phyloP scores from a whole-genome alignment of 1,140 invertebrate species.

The Dermatophagoides farinae region DNA sequence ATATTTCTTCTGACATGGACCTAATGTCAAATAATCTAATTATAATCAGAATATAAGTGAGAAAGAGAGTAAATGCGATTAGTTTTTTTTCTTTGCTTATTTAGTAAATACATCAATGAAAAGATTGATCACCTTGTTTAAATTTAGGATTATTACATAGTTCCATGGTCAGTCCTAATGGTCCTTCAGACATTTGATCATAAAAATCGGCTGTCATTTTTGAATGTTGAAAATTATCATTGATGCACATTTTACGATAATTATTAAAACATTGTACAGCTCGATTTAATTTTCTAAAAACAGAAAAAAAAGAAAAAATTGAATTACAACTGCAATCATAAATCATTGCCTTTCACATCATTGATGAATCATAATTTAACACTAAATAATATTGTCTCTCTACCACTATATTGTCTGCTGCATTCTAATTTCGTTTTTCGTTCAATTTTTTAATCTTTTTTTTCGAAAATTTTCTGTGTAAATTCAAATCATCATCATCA shows the following conservation, averaged over 20 bases:
- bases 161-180: slow-evolving; percentile 1
- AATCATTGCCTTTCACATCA: too few relatives aligned
- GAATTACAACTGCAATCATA: neutral
- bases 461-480: too few relatives aligned
- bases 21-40: slow-evolving; percentile 7
- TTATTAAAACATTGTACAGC: neutral
- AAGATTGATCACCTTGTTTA: slow-evolving; percentile 1
- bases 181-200: slow-evolving; percentile 5
- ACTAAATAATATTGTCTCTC: too few relatives aligned
- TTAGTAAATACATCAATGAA: neutral
- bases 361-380: too few relatives aligned
- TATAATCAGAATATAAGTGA: too few relatives aligned
- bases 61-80: neutral
- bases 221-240: neutral
- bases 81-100: neutral
- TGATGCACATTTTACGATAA: slow-evolving; percentile 2
- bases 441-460: too few relatives aligned
- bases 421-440: too few relatives aligned
- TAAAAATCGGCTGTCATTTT: neutral
- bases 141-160: slow-evolving; percentile 5
- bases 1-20: slow-evolving; percentile 4
- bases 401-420: too few relatives aligned
- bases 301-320: neutral
- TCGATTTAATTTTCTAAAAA: neutral
- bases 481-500: too few relatives aligned